A percentile compares a stretch with the other conserved stretches of the same genome.
phyloP scores from a whole-genome alignment of 2,888 invertebrate species.

The Aphodius granarius region DNA sequence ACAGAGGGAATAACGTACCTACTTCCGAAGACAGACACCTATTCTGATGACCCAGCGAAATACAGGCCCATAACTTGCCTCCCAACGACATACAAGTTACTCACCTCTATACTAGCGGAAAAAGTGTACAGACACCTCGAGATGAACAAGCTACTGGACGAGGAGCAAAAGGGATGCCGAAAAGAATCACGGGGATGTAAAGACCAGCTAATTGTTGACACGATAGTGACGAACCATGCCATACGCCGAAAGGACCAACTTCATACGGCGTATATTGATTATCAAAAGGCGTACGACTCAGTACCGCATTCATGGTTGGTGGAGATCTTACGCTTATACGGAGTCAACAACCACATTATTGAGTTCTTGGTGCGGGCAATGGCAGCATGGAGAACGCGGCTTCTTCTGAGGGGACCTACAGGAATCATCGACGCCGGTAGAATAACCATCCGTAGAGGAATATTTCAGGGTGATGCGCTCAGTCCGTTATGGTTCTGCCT shows the following conservation, averaged over 20 bases:
- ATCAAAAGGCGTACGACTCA: constrained; percentile 22
- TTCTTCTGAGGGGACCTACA: not conserved
- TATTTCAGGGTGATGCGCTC: constrained; percentile 31
- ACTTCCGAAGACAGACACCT: not conserved
- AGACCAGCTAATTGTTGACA: constrained; percentile 25
- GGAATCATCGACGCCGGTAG: not conserved
- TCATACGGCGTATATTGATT: constrained; percentile 19
- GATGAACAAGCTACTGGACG: constrained; percentile 11
- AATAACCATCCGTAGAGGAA: constrained; percentile 25
- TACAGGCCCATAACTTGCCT: constrained; percentile 33
- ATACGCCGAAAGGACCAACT: constrained; percentile 5
- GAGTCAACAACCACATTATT: too few species aligned
- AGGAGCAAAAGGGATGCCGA: constrained; percentile 26
- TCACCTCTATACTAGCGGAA: constrained; percentile 16
- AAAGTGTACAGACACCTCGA: constrained; percentile 20
- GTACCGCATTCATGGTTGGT: constrained; percentile 10
- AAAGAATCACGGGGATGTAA: constrained; percentile 17
- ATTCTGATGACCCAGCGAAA: constrained; percentile 19
- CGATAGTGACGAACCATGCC: constrained; percentile 20
- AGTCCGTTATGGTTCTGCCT: constrained; percentile 30
- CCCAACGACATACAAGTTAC: constrained; percentile 25
- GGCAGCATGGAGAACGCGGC: too few species aligned
- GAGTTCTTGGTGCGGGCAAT: too few species aligned
- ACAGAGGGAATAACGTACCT: not conserved
- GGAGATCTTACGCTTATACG: not conserved